Percentiles rank a stretch among this genome's conserved stretches.
These are phyloP conservation scores for Idaea dimidiata DNA, from an alignment of 2,888 invertebrate genomes.

Conservation along the genomic window DNA sequence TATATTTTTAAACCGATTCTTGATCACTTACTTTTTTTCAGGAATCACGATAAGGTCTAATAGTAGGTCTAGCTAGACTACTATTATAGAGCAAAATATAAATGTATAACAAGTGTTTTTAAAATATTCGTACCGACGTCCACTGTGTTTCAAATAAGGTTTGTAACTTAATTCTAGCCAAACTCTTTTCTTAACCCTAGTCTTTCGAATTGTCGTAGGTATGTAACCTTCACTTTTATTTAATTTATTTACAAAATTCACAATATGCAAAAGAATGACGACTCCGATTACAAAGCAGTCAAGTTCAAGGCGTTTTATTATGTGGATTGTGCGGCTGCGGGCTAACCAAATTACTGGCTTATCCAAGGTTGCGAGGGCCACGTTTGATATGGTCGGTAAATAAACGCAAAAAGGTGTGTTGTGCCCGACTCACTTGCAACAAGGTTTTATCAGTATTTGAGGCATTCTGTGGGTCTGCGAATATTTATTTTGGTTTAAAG, in stretches of 20 bases:
- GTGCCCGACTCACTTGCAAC: not conserved
- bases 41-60: too few relatives aligned
- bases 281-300: constrained; percentile 28
- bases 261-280: constrained; percentile 5
- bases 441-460: not conserved
- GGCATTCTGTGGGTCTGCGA: not conserved
- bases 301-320: constrained; percentile 38
- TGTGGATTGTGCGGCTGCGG: constrained; percentile 1
- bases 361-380: not conserved
- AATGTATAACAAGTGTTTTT: not conserved
- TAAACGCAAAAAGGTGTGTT: constrained; percentile 1
- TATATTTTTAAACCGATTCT: not conserved
- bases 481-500: not conserved
- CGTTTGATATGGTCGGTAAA: constrained; percentile 3
- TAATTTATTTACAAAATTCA: not conserved
- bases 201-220: not conserved
- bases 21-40: too few relatives aligned
- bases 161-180: too few relatives aligned
- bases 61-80: too few relatives aligned
- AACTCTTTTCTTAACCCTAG: too few relatives aligned
- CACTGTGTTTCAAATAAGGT: not conserved
- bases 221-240: not conserved
- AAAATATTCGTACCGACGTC: not conserved
- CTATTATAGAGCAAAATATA: too few relatives aligned
- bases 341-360: constrained; percentile 5